Base-by-base conservation (phyloP, 2,888 invertebrate genomes). In the Linnaemya vulpina region DNA sequence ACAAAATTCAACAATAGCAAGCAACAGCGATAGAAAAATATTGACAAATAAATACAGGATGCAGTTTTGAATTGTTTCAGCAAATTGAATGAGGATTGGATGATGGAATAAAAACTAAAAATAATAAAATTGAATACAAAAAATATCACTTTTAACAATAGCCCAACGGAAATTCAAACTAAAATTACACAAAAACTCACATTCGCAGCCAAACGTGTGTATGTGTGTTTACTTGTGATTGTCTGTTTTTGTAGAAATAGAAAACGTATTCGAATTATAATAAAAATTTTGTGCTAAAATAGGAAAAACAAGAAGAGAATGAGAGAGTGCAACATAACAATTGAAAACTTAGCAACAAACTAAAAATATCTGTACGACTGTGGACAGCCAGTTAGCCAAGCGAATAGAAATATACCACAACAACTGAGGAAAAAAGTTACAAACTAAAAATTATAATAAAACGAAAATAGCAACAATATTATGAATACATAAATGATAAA, bases 31-130 rank as follows among this genome's bases (percentile, higher is more conserved):
- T 17, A 38, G 38, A 74, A 13, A 74, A 46, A 78, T 79, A 85
- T 82, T 79, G 82, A 79, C 82, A 85, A 75, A 79, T 71, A 85
- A 82, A 79, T 67, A 55, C 78, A 71, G 82, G 82, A 85, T 85
- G 75, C 78, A 71, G 75, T 79, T 78, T 65, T 75, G 65, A 82
- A 85, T 82, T 82, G 85, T 71, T 85, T 85, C 71, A 71, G 70
- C 71, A 85, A 85, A 82, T 81, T 77, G 77, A 62, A 84, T 81
- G 80, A 84, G 38, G 73, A 77, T 75, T 85, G 65, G 67, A 75
- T 73, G 75, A 70, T 71, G 76, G 35, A 67, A 62, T 46, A 43
- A 82, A 58, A 38, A 49, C n/a, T 35, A 51, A 30, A 70, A 20
- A 7, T 40, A 74, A 53, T 58, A 46, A n/a, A 73, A 80, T 49